Base-by-base conservation (phyloP, 1,140 invertebrate genomes). In the Condylostylus longicornis region DNA sequence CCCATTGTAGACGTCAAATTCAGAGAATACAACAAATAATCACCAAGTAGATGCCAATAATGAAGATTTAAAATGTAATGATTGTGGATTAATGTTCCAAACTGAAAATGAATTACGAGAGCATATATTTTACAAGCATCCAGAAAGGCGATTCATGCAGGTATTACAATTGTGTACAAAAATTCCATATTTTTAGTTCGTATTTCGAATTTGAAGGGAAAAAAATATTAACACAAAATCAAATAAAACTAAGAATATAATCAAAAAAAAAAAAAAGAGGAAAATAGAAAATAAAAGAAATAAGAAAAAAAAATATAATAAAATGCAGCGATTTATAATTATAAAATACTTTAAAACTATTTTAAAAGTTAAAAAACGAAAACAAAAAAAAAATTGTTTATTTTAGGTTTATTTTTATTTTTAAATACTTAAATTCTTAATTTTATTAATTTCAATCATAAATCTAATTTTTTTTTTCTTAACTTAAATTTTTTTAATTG, bases 51-150 rank as follows among this genome's bases (percentile, higher is more conserved):
- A 8, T 7, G 21, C 8, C 10, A 28, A 17, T 10, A 12, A 22
- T 13, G 14, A 36, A 17, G 14, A 36, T 22, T 7, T 28, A 7
- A 38, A 38, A 18, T 38, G 36, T 21, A 27, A 38, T 13, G 29
- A 31, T n/a, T 38, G 36, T 31, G 27, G 27, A 31, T 18, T 38
- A 20, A 20, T 38, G 10, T 38, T 30, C 18, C 8, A 12, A 31
- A 38, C 30, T 31, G 36, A 38, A 22, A 25, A 18, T 13, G 36
- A 38, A 10, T 31, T 31, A 12, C 18, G 20, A 13, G 36, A 30
- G 17, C 36, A 38, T 27, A 38, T 21, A 18, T 38, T 31, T 18
- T 38, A 38, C 30, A 38, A 38, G 14, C 36, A 38, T 20, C 21
- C 28, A 9, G 30, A 32, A 17, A 5, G 30, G 30, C n/a, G 30